Evolutionary conservation across 2,113 vertebrate species (phyloP), one percentile per base, ranked within the genome.

Genomic region (Mustela nigripes): DNA sequence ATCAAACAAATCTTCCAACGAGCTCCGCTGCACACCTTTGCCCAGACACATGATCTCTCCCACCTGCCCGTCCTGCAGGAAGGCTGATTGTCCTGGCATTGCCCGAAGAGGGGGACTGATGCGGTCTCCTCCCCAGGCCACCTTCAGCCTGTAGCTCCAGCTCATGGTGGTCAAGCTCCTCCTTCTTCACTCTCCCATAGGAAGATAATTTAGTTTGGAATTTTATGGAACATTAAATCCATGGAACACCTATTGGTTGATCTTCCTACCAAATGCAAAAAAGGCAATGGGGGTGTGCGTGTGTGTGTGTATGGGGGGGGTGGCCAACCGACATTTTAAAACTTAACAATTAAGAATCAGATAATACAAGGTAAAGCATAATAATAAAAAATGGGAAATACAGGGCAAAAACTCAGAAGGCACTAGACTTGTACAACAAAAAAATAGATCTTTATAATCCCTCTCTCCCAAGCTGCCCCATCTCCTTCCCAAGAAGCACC

Each of bases 401-500:
- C 7, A 33, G 19, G 33, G 15, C 10, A 96, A 89, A 85, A 79
- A 31, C 16, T 67, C 83, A 73, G 58, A 83, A 63, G 56, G 48
- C 7, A 45, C 28, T 22, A 50, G 73, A 81, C 73, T 90, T 33
- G 53, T 19, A 63, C 10, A 12, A 36, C 31, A 33, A 94, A 53
- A 50, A 85, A 86, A 31, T 81, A 42, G 33, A n/a, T 42, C 10
- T 26, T 69, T 7, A 18, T 53, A 39, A 53, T 71, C 63, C 11
- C 15, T 89, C 45, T 95, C 48, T 94, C 28, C 28, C 56, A 28
- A 92, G 67, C 45, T 45, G 60, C 22, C 56, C 42, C 73, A 4
- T 92, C 92, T 96, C 63, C 69, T 89, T 87, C 11, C 62, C 26
- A 36, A 45, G 74, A 86, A 22, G n/a, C 31, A 48, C 48, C 6